Conservation (phyloP, 2,888 invertebrate species). For the Cheilosia vernalis region DNA sequence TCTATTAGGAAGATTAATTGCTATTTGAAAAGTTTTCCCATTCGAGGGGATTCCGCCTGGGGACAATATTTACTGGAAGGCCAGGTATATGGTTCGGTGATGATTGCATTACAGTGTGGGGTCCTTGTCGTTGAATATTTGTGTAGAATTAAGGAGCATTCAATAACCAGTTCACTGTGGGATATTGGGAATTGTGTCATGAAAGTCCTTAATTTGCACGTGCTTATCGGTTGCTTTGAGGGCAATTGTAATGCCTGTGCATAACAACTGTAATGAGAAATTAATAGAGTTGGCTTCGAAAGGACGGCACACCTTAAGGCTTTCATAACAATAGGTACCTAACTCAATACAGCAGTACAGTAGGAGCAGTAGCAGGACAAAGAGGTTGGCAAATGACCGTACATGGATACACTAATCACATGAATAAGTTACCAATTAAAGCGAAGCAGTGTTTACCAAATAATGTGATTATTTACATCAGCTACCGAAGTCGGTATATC, state of each 20-base stretch:
- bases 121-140: not conserved
- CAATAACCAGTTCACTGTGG: conserved; percentile 13
- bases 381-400: conserved; percentile 2
- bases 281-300: conserved; percentile 43
- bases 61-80: not conserved
- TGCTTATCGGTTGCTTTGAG: conserved; percentile 19
- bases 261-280: conserved; percentile 54
- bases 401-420: conserved; percentile 42
- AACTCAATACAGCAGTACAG: not conserved
- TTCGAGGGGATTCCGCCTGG: conserved; percentile 17
- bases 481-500: conserved; percentile 12
- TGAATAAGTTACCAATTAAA: conserved; percentile 20
- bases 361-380: too few species aligned
- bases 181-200: not conserved
- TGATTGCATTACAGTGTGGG: not conserved
- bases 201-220: conserved; percentile 38
- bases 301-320: conserved; percentile 33
- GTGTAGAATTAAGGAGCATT: conserved; percentile 15
- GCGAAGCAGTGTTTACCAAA: conserved; percentile 34
- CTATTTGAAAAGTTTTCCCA: conserved; percentile 60
- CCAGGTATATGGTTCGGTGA: conserved; percentile 2
- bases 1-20: conserved; percentile 66
- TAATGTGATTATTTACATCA: conserved; percentile 56
- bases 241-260: not conserved
- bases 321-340: conserved; percentile 1